Evolutionary conservation across 1,140 invertebrate species (phyloP).

Genomic region (Delia radicum): DNA sequence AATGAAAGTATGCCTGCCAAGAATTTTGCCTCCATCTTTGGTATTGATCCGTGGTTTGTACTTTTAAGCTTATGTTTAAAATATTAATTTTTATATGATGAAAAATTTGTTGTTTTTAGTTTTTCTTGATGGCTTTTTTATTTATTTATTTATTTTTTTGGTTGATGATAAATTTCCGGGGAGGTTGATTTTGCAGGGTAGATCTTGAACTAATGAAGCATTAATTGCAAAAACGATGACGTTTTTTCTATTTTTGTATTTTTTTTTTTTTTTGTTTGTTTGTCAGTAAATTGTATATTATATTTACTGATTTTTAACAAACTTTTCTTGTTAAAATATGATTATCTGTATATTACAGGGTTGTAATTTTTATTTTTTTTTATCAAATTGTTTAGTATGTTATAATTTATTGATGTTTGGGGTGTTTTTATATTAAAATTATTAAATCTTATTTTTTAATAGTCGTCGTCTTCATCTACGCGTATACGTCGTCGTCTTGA

Average conservation of each 20-base stretch:
- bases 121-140: background rate
- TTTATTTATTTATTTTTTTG: conserved; percentile 26
- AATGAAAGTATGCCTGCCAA: conserved; percentile 55
- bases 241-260: background rate
- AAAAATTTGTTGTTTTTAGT: conserved; percentile 27
- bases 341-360: background rate
- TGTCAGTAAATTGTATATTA: background rate
- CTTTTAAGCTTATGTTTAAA: conserved; percentile 28
- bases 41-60: conserved; percentile 54
- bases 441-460: conserved; percentile 42
- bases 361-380: conserved; percentile 26
- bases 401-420: background rate
- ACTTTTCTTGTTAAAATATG: background rate
- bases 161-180: conserved; percentile 33
- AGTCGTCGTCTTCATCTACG: conserved; percentile 13
- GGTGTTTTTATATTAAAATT: conserved; percentile 32
- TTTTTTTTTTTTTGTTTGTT: background rate
- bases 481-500: conserved; percentile 28
- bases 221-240: no score
- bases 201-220: background rate
- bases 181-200: conserved; percentile 9
- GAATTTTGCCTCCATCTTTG: conserved; percentile 56
- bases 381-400: conserved; percentile 10
- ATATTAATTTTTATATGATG: conserved; percentile 31
- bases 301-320: no score